These are phyloP conservation scores for Caenorhabditis becei DNA, from an alignment of 2,888 invertebrate species.

Conservation along the genomic window DNA sequence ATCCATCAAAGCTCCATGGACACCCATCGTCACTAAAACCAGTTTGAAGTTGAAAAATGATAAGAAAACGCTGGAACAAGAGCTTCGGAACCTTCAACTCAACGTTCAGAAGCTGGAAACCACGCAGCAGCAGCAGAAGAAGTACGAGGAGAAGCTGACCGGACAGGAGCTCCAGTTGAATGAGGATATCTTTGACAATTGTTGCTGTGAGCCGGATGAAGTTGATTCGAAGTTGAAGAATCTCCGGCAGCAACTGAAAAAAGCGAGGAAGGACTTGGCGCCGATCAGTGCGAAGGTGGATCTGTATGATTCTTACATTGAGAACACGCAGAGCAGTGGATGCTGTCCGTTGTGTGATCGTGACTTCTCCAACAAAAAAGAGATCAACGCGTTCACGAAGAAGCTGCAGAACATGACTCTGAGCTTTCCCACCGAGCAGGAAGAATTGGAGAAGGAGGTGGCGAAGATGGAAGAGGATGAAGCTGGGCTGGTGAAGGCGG, in stretches of 20 bases:
- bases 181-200: constrained; percentile 42
- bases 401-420: constrained; percentile 63
- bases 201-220: constrained; percentile 52
- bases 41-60: constrained; percentile 29
- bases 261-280: constrained; percentile 62
- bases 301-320: constrained; percentile 72
- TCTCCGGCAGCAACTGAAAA: constrained; percentile 49
- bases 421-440: constrained; percentile 65
- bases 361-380: constrained; percentile 64
- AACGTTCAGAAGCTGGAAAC: constrained; percentile 34
- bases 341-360: constrained; percentile 77
- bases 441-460: constrained; percentile 29
- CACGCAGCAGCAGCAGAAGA: constrained; percentile 24
- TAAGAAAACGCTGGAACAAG: constrained; percentile 29
- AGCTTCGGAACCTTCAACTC: constrained; percentile 33
- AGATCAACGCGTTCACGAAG: constrained; percentile 57
- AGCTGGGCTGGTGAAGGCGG: constrained; percentile 31
- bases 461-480: constrained; percentile 36
- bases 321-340: constrained; percentile 57
- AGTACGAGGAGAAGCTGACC: constrained; percentile 34
- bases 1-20: constrained; percentile 46
- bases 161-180: constrained; percentile 8
- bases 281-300: constrained; percentile 66
- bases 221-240: constrained; percentile 48
- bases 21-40: neutral